Evolutionary conservation across 1,140 invertebrate species (phyloP), one percentile per base, ranked within the genome.

Genomic region (Cydia splendana): DNA sequence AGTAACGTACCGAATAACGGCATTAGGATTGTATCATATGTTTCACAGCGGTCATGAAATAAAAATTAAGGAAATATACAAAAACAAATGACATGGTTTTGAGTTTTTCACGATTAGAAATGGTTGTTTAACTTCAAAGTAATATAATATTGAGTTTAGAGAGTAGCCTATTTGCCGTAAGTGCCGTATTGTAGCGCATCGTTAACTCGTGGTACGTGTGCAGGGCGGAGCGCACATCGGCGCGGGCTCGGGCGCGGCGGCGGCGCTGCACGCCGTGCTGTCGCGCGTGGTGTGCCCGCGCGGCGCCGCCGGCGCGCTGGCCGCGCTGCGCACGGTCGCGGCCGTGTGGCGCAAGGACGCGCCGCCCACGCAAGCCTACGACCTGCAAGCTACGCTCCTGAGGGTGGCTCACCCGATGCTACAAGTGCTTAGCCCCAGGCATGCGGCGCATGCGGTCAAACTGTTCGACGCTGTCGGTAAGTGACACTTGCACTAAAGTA

Each of bases 321-420:
- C 80, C 1, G 82, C 86, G 30, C 84, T 88, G 74, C 84, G 85
- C 18, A 76, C 74, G 30, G 82, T 84, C 76, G 77, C 76, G 76
- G 79, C 77, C 77, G 79, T 81, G 77, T 85, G 81, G 76, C 77
- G 76, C n/a, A 67, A 79, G 80, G 81, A 79, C 77, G 73, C 76
- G 10, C 82, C 78, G 20, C 71, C 80, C 13, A 78, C 77, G 28
- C 75, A 78, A 51, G 89, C 90, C 6, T 84, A 88, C 71, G 90
- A 92, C 81, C 80, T 91, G 79, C 89, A 91, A 74, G 85, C 88
- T 15, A 84, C 88, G 76, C 78, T 92, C 79, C 84, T 91, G 81
- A 82, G 90, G 0, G 86, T 87, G 7, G 88, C 89, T 15, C 85
- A 86, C 74, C 84, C 88, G 20, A 80, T 91, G 80, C 81, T 90